Evolutionary conservation across 2,113 vertebrate species (phyloP), one percentile per base, ranked within the genome.

Genomic region (Coturnix japonica): DNA sequence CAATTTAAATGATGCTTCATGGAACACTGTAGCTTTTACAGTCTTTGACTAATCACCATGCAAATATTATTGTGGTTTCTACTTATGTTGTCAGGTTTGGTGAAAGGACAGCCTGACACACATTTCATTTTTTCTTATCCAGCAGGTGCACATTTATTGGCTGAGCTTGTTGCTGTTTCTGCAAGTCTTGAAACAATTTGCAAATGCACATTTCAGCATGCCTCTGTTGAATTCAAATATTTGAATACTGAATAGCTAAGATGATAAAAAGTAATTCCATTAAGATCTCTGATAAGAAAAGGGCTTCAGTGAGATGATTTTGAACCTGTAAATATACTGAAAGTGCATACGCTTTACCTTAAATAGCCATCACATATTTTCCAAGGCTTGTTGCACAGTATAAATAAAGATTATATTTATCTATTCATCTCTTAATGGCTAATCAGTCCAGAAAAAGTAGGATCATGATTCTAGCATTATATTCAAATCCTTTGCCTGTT

Each of bases 181-280:
- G 89, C 17, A 73, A 75, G 28, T 91, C 93, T 94, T 93, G 85
- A 95, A 95, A 94, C 67, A 90, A 92, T 95, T 96, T 96, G 35
- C 66, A 94, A 88, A 69, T 76, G 23, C 71, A 57, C 57, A 49
- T 87, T 92, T 75, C 57, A 72, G 57, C 6, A 4, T 25, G 30
- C 18, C 25, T 88, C 49, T 47, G 9, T 37, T 85, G 72, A 91
- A 66, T 78, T 76, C 59, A 88, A 84, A 66, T 91, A 77, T 87
- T 64, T 82, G 85, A 91, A 95, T 81, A 51, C 51, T 37, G 72
- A 92, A 87, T 74, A 95, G 46, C 11, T 64, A 82, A 81, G 81
- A 75, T 35, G 71, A 79, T 83, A 91, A 64, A 82, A 85, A 59
- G 23, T 71, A 80, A 80, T 93, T 87, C 56, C 25, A 73, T 88